These are phyloP conservation scores for Esox masquinongy DNA, from an alignment of 2,797 vertebrate species.

Conservation along the genomic window DNA sequence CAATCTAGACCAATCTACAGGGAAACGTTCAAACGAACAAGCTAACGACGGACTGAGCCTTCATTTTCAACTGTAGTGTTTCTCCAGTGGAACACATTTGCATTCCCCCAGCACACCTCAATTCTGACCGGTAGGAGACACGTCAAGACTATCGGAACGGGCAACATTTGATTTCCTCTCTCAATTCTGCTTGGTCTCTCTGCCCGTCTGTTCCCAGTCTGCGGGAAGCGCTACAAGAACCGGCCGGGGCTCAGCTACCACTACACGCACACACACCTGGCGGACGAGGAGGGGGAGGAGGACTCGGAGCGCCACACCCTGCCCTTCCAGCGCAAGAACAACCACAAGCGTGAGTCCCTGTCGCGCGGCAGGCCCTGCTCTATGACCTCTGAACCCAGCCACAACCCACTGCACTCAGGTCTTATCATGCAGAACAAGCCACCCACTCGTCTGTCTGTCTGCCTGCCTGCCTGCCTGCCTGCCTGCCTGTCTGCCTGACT, in stretches of 20 bases:
- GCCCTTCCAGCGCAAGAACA: constrained; percentile 93
- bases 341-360: constrained; percentile 88
- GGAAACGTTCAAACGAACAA: neutral
- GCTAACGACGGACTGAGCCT: neutral
- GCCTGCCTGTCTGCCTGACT: constrained; percentile 36
- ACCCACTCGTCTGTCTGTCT: constrained; percentile 19
- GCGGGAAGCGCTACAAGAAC: constrained; percentile 92
- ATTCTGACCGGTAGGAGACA: neutral
- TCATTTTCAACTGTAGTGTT: neutral
- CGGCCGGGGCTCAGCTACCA: constrained; percentile 95
- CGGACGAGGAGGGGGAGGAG: constrained; percentile 92
- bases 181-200: neutral
- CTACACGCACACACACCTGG: constrained; percentile 95
- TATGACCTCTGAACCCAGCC: neutral
- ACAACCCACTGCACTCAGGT: neutral
- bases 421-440: neutral
- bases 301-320: constrained; percentile 88
- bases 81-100: neutral
- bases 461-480: constrained; percentile 25
- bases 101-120: neutral
- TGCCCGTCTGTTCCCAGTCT: constrained; percentile 63
- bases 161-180: neutral
- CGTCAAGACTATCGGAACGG: neutral
- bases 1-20: too few species aligned
- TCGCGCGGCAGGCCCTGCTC: neutral